Base-by-base conservation (phyloP, 2,888 invertebrate species). In the Patella caerulea region DNA sequence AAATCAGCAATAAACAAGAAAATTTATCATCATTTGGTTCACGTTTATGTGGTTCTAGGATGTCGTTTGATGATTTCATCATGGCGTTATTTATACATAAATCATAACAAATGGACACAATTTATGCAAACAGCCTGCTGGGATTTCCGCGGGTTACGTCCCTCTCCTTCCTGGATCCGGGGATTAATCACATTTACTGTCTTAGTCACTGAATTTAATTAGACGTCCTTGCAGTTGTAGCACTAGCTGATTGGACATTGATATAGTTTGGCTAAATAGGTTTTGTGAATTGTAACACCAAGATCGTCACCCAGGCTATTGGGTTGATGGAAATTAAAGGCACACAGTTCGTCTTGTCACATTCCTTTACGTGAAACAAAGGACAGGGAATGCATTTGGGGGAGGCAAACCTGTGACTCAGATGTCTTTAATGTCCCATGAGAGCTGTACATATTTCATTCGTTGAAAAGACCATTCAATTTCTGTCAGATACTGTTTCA, bases 161-260 rank as follows among this genome's bases (percentile, higher is more conserved):
- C 19, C 19, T 65, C 19, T 65, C 19, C 65, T 65, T 65, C 24
- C 65, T 65, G 19, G 19, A 19, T 65, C 45, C 45, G 45, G 65
- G 24, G 65, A 65, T 65, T 65, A 65, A 65, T 65, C 65, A 65
- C 65, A 65, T 65, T 45, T 65, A 65, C 65, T 65, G 15, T 65
- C 65, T 65, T 65, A 65, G 65, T 65, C 65, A 65, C 65, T 24
- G 65, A 65, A 65, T 65, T 65, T 65, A 65, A 65, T 65, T 65
- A 65, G 19, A 65, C 65, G 24, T 12, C 12, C 24, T 3, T 65
- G 19, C 19, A 24, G 24, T 24, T 12, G 65, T 24, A 24, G 65
- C 19, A 24, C 65, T 24, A 19, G 0, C 12, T 24, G 65, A 65
- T 65, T 65, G 24, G 65, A 65, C 65, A 65, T 24, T 19, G 65